phyloP scores from a whole-genome alignment of 1,140 invertebrate genomes.

The Caligus rogercresseyi region DNA sequence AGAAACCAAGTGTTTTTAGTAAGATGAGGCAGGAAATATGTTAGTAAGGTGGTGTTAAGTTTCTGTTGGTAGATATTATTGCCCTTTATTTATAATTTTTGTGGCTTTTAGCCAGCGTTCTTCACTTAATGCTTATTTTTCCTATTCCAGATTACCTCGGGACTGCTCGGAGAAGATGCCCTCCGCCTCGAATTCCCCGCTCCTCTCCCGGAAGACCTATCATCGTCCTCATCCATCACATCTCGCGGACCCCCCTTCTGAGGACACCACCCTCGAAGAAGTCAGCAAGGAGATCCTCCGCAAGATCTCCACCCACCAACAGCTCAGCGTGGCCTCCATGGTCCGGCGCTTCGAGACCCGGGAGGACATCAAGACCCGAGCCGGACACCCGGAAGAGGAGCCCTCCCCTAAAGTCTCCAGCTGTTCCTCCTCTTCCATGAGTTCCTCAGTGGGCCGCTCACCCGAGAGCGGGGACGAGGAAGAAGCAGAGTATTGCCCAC shows the following conservation, averaged over 20 bases:
- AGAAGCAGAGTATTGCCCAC: no score
- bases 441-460: neutral
- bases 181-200: slow-evolving; percentile 7
- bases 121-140: no score
- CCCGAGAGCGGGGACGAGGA: no score
- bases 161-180: slow-evolving; percentile 13
- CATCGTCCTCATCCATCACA: neutral
- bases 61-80: no score
- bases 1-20: no score
- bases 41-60: no score
- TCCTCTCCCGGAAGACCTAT: neutral
- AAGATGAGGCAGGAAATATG: no score
- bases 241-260: neutral
- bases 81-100: no score
- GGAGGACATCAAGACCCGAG: neutral
- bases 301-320: neutral
- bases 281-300: neutral
- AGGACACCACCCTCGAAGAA: neutral
- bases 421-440: neutral
- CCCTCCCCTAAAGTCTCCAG: neutral
- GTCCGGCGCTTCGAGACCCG: slow-evolving; percentile 7
- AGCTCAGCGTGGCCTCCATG: slow-evolving; percentile 16
- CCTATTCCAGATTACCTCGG: slow-evolving; percentile 12
- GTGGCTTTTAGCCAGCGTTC: no score
- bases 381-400: neutral